Conservation (phyloP, 2,797 vertebrate genomes). For the Antennarius maculatus region DNA sequence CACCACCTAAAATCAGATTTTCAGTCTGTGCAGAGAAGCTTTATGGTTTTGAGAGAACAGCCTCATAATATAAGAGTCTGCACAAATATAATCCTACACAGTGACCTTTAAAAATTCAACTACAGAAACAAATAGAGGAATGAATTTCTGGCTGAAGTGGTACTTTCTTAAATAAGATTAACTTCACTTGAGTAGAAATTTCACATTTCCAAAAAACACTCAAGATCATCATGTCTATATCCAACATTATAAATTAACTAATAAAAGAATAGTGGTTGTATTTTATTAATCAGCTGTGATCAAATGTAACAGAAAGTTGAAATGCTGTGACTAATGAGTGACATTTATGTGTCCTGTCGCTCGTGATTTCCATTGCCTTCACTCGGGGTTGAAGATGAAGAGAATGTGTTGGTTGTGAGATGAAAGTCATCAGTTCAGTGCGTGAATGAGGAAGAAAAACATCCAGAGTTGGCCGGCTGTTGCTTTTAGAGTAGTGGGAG, state of each 20-base stretch:
- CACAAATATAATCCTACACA: too few species aligned
- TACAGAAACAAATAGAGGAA: too few species aligned
- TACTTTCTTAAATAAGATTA: not conserved
- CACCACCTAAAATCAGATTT: too few species aligned
- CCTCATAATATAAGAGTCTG: not conserved
- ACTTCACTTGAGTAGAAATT: not conserved
- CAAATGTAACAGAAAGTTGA: not conserved
- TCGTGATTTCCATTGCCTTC: slow-evolving; percentile 11
- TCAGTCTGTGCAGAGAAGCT: too few species aligned
- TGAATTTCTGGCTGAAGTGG: too few species aligned
- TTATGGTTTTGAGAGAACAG: too few species aligned
- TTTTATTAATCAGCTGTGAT: not conserved
- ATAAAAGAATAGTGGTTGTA: not conserved
- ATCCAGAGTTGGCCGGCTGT: slow-evolving; percentile 37
- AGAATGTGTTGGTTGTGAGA: slow-evolving; percentile 11
- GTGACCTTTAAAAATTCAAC: too few species aligned
- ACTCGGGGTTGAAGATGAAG: slow-evolving; percentile 13
- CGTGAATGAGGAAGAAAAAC: slow-evolving; percentile 22
- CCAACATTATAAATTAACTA: not conserved
- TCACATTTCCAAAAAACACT: not conserved
- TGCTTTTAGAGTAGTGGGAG: slow-evolving; percentile 40
- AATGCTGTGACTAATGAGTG: not conserved
- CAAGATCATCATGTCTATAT: not conserved
- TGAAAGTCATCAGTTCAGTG: slow-evolving; percentile 35
- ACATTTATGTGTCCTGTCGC: not conserved